phyloP scores from a whole-genome alignment of 2,888 invertebrate genomes.

The Prenolepis imparis region DNA sequence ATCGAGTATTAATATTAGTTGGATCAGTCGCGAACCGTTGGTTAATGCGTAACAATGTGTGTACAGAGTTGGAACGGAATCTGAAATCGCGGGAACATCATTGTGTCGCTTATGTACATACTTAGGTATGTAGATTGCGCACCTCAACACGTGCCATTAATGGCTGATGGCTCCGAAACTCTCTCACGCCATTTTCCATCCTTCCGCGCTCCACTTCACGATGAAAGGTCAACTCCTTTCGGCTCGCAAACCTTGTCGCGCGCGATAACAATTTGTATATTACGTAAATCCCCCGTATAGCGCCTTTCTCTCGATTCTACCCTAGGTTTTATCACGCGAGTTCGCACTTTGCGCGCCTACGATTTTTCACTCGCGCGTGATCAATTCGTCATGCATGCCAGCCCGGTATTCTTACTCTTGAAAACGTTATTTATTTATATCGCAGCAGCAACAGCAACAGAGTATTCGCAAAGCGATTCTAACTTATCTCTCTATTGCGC shows the following conservation, averaged over 20 bases:
- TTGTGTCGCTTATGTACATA: slow-evolving; percentile 71
- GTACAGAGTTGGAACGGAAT: slow-evolving; percentile 46
- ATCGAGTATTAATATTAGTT: slow-evolving; percentile 56
- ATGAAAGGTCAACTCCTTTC: slow-evolving; percentile 31
- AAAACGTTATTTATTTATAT: slow-evolving; percentile 2
- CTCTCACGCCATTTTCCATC: slow-evolving; percentile 40
- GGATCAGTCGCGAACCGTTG: slow-evolving; percentile 57
- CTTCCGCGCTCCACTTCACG: background rate
- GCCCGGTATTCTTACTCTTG: background rate
- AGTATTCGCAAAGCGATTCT: background rate
- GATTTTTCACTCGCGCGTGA: background rate
- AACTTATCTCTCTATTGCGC: background rate
- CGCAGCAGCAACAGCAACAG: background rate
- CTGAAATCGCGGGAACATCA: slow-evolving; percentile 64
- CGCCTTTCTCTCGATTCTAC: background rate
- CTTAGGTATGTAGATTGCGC: slow-evolving; percentile 83
- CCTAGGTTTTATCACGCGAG: background rate
- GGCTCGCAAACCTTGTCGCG: slow-evolving; percentile 4
- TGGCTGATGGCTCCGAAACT: slow-evolving; percentile 78
- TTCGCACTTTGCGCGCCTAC: background rate
- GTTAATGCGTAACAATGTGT: background rate
- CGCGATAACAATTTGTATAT: slow-evolving; percentile 10
- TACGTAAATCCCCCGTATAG: background rate
- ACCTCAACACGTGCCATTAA: slow-evolving; percentile 82
- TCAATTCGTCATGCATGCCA: background rate